phyloP scores from a whole-genome alignment of 2,797 vertebrate species.

The Chanos chanos region DNA sequence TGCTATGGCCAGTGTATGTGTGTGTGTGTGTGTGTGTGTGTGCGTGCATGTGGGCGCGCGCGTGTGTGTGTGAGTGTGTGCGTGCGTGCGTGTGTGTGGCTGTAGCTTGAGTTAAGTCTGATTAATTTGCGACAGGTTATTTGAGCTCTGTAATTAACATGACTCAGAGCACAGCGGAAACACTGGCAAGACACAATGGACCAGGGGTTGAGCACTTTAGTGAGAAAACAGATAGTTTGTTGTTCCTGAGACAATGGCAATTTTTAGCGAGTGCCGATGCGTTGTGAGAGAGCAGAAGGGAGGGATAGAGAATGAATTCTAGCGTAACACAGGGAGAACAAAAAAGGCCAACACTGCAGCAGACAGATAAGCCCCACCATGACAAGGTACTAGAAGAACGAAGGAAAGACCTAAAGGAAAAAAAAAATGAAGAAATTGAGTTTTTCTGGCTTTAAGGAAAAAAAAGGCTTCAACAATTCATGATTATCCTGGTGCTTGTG shows the following conservation, averaged over 20 bases:
- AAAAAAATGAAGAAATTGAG: conserved; percentile 25
- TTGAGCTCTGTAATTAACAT: conserved; percentile 67
- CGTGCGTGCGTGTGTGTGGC: too few relatives aligned
- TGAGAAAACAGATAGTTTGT: conserved; percentile 68
- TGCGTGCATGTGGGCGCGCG: background rate
- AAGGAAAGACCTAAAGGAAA: conserved; percentile 49
- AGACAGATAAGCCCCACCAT: conserved; percentile 63
- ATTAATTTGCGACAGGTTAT: too few relatives aligned
- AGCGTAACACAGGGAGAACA: conserved; percentile 74
- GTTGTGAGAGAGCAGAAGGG: conserved; percentile 68
- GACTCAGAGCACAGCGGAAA: conserved; percentile 58
- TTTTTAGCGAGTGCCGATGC: conserved; percentile 70
- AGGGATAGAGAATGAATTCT: conserved; percentile 72
- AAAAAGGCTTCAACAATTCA: too few relatives aligned
- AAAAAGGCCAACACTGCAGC: conserved; percentile 70
- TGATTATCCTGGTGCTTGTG: too few relatives aligned
- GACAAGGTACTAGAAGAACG: conserved; percentile 54
- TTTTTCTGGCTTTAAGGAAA: too few relatives aligned
- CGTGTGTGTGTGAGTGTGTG: background rate
- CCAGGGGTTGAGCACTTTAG: conserved; percentile 64
- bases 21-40: background rate
- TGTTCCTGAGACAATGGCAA: conserved; percentile 73
- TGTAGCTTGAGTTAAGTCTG: too few relatives aligned
- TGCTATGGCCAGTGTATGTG: too few relatives aligned
- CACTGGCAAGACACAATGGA: conserved; percentile 66